Evolutionary conservation across 2,113 vertebrate genomes (phyloP), one percentile per base, ranked within the genome.

Genomic region (Mystacornis crossleyi): DNA sequence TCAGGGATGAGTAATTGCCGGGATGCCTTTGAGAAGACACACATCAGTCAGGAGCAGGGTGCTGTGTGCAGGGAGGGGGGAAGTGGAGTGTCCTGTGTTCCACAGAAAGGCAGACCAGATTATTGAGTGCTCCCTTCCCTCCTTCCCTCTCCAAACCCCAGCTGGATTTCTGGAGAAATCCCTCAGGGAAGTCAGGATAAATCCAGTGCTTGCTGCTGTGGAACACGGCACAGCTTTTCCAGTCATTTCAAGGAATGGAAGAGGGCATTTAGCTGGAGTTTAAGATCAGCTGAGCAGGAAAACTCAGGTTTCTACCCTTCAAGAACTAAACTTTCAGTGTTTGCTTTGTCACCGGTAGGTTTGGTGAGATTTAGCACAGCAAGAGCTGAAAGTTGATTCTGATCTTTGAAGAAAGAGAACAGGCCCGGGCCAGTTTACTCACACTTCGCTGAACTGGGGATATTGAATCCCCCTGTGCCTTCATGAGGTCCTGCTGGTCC

Each of bases 401-500:
- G 53, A 77, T 21, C 9, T 48, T 45, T 78, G 38, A 31, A 51
- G 67, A 5, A 50, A 21, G 53, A 51, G 61, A 93, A 25, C 40
- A 75, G 73, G 82, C 72, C 67, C 43, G 80, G 77, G 55, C 45
- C 23, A 9, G 62, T 73, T 94, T 97, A 98, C 98, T 98, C 97
- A 98, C 98, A 70, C 74, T 97, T 73, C 97, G 97, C 87, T 97
- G 93, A 65, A 94, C 43, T 48, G 98, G 98, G 66, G 98, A 98
- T 93, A 91, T 81, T 51, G 98, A 97, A 84, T 97, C 97, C 86
- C 97, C 96, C 21, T 97, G 98, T 38, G 97, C 95, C 97, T 98
- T 98, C 97, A 98, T 98, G 42, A 96, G 93, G 96, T 98, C 96
- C 69, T 95, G 95, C 47, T 97, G 97, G 54, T 98, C 97, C 31